These are phyloP conservation scores for Mastacembelus armatus DNA, from an alignment of 2,797 vertebrate genomes.

Conservation along the genomic window DNA sequence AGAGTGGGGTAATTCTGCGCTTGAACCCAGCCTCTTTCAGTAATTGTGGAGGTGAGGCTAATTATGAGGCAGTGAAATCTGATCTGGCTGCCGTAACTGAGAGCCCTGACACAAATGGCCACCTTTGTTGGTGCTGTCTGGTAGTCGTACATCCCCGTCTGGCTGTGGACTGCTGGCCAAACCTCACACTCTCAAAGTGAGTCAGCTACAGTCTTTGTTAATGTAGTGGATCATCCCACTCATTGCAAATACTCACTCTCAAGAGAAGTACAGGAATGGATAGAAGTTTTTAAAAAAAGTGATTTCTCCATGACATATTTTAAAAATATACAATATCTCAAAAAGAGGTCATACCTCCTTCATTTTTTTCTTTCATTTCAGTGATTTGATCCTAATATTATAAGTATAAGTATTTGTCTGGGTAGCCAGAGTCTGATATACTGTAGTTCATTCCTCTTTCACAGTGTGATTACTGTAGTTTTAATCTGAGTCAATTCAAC, in stretches of 20 bases:
- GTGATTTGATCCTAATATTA: not conserved
- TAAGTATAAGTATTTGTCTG: not conserved
- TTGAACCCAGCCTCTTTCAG: conserved; percentile 68
- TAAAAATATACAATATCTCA: not conserved
- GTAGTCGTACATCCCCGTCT: conserved; percentile 67
- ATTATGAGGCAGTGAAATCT: conserved; percentile 83
- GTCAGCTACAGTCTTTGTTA: conserved; percentile 38
- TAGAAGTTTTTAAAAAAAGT: not conserved
- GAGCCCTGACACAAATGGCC: conserved; percentile 70
- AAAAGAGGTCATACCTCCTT: no score
- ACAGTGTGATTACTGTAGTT: no score
- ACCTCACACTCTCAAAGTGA: conserved; percentile 43
- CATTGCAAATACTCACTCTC: conserved; percentile 5
- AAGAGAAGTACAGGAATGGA: conserved; percentile 1
- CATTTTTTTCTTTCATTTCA: not conserved
- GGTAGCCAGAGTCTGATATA: not conserved
- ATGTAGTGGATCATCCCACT: conserved; percentile 1
- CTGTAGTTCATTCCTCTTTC: no score
- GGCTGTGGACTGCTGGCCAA: conserved; percentile 41
- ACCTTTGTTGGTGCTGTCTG: conserved; percentile 75
- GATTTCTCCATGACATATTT: not conserved
- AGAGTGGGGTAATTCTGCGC: conserved; percentile 64
- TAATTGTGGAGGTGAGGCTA: conserved; percentile 68
- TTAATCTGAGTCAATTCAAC: no score
- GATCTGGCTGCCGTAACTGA: conserved; percentile 80